phyloP scores from a whole-genome alignment of 1,140 invertebrate species.

The Pseudomyrmex flavicornis region DNA sequence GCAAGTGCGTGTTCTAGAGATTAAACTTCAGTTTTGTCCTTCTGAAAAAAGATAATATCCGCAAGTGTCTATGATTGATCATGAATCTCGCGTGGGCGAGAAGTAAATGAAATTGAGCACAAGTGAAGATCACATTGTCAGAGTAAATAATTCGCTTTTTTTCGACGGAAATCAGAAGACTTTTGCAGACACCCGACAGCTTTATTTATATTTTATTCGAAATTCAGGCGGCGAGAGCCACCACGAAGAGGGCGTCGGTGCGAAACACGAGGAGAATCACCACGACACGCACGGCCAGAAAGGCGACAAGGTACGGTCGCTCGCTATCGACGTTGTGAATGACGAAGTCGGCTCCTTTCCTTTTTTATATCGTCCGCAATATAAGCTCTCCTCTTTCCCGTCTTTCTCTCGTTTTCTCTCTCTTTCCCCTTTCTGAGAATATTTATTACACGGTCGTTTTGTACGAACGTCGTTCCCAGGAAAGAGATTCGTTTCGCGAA shows the following conservation, averaged over 20 bases:
- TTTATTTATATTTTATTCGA: conserved; percentile 66
- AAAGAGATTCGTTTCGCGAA: conserved; percentile 23
- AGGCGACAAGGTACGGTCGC: conserved; percentile 75
- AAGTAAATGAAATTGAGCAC: neutral
- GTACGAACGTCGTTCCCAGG: conserved; percentile 37
- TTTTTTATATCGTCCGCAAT: conserved; percentile 60
- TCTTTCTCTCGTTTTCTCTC: neutral
- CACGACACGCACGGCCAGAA: conserved; percentile 73
- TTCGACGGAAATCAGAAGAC: neutral
- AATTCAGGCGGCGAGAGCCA: conserved; percentile 70
- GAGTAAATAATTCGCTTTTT: neutral
- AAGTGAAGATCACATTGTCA: neutral
- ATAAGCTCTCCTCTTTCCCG: conserved; percentile 49
- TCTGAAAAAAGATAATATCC: neutral
- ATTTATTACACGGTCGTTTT: conserved; percentile 67
- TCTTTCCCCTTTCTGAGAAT: conserved; percentile 28
- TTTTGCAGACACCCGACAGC: neutral
- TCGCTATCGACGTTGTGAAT: conserved; percentile 21
- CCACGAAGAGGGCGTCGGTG: conserved; percentile 74
- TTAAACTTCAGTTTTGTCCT: neutral
- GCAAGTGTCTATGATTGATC: neutral
- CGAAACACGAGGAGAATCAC: conserved; percentile 74
- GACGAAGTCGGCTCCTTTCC: conserved; percentile 8
- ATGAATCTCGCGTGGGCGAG: neutral
- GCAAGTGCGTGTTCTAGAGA: too few relatives aligned